phyloP scores from a whole-genome alignment of 2,113 vertebrate species.

The Lagenorhynchus albirostris region DNA sequence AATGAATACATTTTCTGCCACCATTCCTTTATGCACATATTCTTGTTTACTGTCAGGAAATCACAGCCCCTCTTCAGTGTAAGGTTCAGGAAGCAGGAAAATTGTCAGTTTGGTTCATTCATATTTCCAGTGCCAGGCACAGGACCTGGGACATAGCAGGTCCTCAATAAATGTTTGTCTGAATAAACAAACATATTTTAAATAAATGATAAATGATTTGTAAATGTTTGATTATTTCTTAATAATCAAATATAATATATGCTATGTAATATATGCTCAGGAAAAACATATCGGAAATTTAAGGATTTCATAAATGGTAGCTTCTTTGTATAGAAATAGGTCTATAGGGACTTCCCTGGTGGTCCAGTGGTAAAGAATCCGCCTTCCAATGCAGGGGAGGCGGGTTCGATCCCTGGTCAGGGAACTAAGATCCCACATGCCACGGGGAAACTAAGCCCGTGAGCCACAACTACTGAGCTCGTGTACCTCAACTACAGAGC shows the following conservation, averaged over 20 bases:
- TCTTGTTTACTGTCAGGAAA: neutral
- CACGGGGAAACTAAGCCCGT: too few relatives aligned
- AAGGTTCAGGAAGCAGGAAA: neutral
- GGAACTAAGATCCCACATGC: too few relatives aligned
- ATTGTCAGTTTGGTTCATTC: neutral
- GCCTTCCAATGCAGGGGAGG: too few relatives aligned
- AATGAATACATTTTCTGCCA: neutral
- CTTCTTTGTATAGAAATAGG: slow-evolving; percentile 3
- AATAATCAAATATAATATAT: neutral
- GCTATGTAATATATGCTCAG: neutral
- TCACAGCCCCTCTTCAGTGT: neutral
- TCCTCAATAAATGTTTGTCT: neutral
- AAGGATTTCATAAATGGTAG: neutral
- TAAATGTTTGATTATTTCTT: neutral
- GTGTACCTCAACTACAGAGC: too few relatives aligned
- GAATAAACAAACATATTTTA: neutral
- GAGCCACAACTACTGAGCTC: too few relatives aligned
- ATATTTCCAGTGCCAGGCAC: neutral
- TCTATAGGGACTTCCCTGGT: neutral
- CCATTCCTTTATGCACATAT: neutral
- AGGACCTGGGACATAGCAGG: neutral
- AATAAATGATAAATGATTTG: neutral
- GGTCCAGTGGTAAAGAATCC: too few relatives aligned
- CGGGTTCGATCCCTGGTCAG: too few relatives aligned
- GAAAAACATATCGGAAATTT: slow-evolving; percentile 2